Conservation (phyloP, 1,140 invertebrate species). For the Sogatella furcifera region DNA sequence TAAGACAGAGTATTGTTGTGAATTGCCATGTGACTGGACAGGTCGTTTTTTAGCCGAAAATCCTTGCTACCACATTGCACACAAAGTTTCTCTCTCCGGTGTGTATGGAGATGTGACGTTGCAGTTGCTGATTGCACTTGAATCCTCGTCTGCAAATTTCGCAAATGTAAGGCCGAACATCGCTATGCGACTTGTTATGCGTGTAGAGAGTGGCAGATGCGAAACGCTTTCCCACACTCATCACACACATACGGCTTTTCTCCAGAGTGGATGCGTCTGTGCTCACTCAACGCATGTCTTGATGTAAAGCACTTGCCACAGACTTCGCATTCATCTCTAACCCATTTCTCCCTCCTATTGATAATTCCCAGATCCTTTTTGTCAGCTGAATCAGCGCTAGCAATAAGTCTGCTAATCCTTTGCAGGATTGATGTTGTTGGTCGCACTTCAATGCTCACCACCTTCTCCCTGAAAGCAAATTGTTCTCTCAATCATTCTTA, state of each 20-base stretch:
- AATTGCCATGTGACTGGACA: conserved; percentile 38
- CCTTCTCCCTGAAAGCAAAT: neutral
- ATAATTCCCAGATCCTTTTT: too few species aligned
- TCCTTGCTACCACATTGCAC: conserved; percentile 38
- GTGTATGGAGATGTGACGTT: conserved; percentile 37
- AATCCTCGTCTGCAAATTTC: conserved; percentile 46
- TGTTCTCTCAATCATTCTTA: too few species aligned
- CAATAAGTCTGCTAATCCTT: neutral
- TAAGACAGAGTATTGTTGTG: conserved; percentile 41
- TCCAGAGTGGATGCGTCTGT: conserved; percentile 45
- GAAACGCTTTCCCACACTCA: conserved; percentile 44
- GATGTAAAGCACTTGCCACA: conserved; percentile 40
- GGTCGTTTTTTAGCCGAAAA: conserved; percentile 39
- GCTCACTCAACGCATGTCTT: conserved; percentile 36
- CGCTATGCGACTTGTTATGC: conserved; percentile 44
- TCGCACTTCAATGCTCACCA: neutral
- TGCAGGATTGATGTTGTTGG: neutral
- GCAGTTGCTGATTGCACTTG: conserved; percentile 46
- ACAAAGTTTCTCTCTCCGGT: conserved; percentile 27
- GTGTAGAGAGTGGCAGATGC: conserved; percentile 42
- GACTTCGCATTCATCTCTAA: conserved; percentile 33
- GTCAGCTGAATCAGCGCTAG: neutral
- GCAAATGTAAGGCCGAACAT: conserved; percentile 53
- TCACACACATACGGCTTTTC: conserved; percentile 49
- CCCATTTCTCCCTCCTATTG: too few species aligned